These are phyloP conservation scores for Nerophis ophidion DNA, from an alignment of 2,113 vertebrate species.

Conservation along the genomic window DNA sequence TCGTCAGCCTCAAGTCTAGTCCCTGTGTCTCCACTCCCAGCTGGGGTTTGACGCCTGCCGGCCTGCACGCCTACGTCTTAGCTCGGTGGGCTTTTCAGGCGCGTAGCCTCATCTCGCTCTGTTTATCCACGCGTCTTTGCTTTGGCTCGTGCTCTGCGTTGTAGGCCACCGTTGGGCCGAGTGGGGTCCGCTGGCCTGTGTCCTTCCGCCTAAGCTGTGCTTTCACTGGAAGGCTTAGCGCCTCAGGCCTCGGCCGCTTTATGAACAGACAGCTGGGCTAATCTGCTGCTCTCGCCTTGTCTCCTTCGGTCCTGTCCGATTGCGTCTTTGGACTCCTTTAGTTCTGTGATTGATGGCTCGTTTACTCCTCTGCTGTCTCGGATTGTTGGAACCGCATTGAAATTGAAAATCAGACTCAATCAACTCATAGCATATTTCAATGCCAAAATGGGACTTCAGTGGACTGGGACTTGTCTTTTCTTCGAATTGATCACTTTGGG, in stretches of 20 bases:
- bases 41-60: slow-evolving; percentile 41
- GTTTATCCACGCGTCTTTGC: slow-evolving; percentile 72
- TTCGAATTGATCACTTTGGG: too few species aligned
- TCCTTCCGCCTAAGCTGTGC: slow-evolving; percentile 71
- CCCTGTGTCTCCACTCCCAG: slow-evolving; percentile 53
- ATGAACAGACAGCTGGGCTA: slow-evolving; percentile 70
- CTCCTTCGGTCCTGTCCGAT: slow-evolving; percentile 35
- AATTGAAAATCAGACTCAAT: neutral
- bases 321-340: slow-evolving; percentile 29
- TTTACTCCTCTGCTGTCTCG: slow-evolving; percentile 2
- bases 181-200: slow-evolving; percentile 64
- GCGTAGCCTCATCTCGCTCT: slow-evolving; percentile 49
- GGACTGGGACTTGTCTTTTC: too few species aligned
- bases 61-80: slow-evolving; percentile 45
- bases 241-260: slow-evolving; percentile 65
- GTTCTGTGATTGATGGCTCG: slow-evolving; percentile 10
- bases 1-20: slow-evolving; percentile 51
- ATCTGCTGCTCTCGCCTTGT: slow-evolving; percentile 46
- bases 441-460: too few species aligned
- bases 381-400: neutral
- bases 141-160: slow-evolving; percentile 55
- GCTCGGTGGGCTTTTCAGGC: slow-evolving; percentile 48
- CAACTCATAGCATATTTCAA: too few species aligned
- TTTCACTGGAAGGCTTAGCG: slow-evolving; percentile 74
- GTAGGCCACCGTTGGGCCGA: slow-evolving; percentile 47